Conservation (phyloP, 2,113 vertebrate genomes). For the Nanorana parkeri region DNA sequence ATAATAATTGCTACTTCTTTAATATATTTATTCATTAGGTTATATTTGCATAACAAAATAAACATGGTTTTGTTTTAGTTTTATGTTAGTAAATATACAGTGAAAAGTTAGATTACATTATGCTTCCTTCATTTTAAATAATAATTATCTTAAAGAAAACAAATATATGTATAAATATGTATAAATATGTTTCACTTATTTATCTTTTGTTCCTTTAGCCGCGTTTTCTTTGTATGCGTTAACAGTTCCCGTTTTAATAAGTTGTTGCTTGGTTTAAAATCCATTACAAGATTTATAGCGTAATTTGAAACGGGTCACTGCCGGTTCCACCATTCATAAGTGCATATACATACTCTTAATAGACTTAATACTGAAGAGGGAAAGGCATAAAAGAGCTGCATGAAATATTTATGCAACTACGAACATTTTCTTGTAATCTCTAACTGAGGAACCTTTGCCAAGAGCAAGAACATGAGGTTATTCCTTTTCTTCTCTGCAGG, state of each 20-base stretch:
- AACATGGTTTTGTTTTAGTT: too few species aligned
- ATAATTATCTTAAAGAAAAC: conserved; percentile 10
- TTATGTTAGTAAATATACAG: neutral
- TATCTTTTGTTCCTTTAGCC: conserved; percentile 7
- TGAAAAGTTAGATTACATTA: neutral
- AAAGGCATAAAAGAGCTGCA: conserved; percentile 49
- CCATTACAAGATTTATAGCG: conserved; percentile 42
- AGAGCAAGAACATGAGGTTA: conserved; percentile 55
- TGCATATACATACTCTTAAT: conserved; percentile 56
- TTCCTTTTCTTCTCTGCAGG: conserved; percentile 51
- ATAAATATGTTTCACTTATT: neutral
- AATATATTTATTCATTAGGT: too few species aligned
- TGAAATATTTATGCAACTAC: conserved; percentile 58
- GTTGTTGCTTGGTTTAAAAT: conserved; percentile 48
- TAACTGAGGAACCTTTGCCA: conserved; percentile 53
- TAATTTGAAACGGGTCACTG: conserved; percentile 55
- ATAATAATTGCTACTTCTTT: too few species aligned
- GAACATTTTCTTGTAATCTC: conserved; percentile 57
- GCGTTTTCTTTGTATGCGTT: conserved; percentile 19
- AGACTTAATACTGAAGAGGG: conserved; percentile 51
- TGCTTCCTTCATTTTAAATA: neutral
- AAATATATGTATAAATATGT: neutral
- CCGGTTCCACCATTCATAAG: conserved; percentile 47
- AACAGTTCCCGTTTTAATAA: conserved; percentile 51
- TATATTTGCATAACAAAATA: too few species aligned